Percentiles rank a stretch among this genome's conserved stretches.
phyloP scores from a whole-genome alignment of 2,888 invertebrate species.

The Perithous albicinctus region DNA sequence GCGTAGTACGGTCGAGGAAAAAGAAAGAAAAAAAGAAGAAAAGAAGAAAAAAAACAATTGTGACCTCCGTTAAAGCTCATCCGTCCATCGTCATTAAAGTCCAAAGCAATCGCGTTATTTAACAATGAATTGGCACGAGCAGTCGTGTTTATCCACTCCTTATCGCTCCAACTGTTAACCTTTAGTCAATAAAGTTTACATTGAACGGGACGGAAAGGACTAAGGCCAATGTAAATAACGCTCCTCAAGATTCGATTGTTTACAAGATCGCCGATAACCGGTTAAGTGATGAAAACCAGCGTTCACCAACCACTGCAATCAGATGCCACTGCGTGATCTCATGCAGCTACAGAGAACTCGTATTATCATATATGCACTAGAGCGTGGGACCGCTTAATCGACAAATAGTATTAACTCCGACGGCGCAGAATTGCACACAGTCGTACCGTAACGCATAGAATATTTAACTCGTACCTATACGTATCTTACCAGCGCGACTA shows the following conservation, averaged over 20 bases:
- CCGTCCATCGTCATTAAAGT: slow-evolving; percentile 46
- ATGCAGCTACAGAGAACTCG: background rate
- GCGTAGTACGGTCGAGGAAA: slow-evolving; percentile 61
- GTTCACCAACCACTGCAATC: slow-evolving; percentile 13
- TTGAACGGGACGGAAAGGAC: slow-evolving; percentile 68
- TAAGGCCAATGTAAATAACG: slow-evolving; percentile 76
- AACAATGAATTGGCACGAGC: slow-evolving; percentile 73
- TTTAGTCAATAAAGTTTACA: slow-evolving; percentile 76
- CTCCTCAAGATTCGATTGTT: slow-evolving; percentile 72
- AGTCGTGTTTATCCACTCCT: slow-evolving; percentile 72
- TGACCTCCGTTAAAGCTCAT: slow-evolving; percentile 59
- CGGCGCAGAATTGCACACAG: slow-evolving; percentile 24
- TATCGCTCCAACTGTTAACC: slow-evolving; percentile 77
- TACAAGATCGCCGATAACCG: slow-evolving; percentile 70
- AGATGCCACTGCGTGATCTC: slow-evolving; percentile 32
- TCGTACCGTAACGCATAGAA: slow-evolving; percentile 3
- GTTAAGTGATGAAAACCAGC: slow-evolving; percentile 41
- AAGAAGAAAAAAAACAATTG: background rate
- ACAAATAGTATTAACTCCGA: slow-evolving; percentile 16
- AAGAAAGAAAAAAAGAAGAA: background rate
- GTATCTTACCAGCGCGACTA: background rate
- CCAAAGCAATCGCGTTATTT: slow-evolving; percentile 65
- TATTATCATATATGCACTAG: slow-evolving; percentile 26
- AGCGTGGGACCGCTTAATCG: slow-evolving; percentile 49
- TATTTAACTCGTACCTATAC: slow-evolving; percentile 40